phyloP scores from a whole-genome alignment of 2,797 vertebrate genomes.

The Anolis apletophallus region DNA sequence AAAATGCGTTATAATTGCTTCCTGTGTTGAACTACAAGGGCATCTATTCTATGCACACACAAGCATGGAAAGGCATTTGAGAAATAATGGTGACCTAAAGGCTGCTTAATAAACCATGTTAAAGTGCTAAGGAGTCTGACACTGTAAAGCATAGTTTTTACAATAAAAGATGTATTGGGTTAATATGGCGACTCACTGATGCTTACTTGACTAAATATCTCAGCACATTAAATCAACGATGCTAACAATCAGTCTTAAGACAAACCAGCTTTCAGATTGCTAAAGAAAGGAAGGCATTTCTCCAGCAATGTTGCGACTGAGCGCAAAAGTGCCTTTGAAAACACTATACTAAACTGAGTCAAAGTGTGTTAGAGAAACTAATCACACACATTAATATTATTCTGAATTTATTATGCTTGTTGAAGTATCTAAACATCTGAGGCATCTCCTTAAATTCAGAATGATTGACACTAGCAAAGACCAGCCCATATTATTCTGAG shows the following conservation, averaged over 20 bases:
- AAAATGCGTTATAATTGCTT: slow-evolving; percentile 85
- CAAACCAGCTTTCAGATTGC: slow-evolving; percentile 79
- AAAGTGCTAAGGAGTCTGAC: slow-evolving; percentile 92
- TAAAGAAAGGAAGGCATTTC: slow-evolving; percentile 69
- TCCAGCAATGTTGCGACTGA: slow-evolving; percentile 36
- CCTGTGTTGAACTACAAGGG: slow-evolving; percentile 84
- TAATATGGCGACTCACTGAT: slow-evolving; percentile 99
- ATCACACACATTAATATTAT: slow-evolving; percentile 59
- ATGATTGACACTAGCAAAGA: slow-evolving; percentile 71
- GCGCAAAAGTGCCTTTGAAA: slow-evolving; percentile 57
- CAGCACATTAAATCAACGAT: slow-evolving; percentile 90
- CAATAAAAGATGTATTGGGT: slow-evolving; percentile 99
- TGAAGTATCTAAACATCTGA: slow-evolving; percentile 50
- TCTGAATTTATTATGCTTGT: slow-evolving; percentile 55
- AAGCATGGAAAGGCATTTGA: slow-evolving; percentile 91
- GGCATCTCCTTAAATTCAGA: slow-evolving; percentile 70
- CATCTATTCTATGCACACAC: slow-evolving; percentile 80
- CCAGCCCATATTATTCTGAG: slow-evolving; percentile 68
- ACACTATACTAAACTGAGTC: slow-evolving; percentile 54
- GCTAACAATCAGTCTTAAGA: slow-evolving; percentile 89
- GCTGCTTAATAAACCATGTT: slow-evolving; percentile 99
- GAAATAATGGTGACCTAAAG: slow-evolving; percentile 95
- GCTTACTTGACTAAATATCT: slow-evolving; percentile 98
- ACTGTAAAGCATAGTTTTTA: slow-evolving; percentile 98
- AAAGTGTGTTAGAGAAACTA: slow-evolving; percentile 60